phyloP scores from a whole-genome alignment of 2,797 vertebrate genomes.

The Lindbergichthys nudifrons region DNA sequence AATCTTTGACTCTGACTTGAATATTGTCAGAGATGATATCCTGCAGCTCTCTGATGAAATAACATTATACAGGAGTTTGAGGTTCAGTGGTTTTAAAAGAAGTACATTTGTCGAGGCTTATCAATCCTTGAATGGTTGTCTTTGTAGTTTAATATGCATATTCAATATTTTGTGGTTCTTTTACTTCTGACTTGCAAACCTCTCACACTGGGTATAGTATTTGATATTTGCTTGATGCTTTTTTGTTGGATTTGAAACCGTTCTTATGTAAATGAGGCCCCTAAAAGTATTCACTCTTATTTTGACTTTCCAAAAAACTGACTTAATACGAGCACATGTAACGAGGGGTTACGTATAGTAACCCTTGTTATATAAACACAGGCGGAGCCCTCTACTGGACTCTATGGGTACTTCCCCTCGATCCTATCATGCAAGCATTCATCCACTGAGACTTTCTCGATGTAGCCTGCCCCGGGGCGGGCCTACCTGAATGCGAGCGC shows the following conservation, averaged over 20 bases:
- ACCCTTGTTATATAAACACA: too few relatives aligned
- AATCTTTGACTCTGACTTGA: conserved; percentile 3
- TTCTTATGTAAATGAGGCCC: not conserved
- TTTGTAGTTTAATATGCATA: not conserved
- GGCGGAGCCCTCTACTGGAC: too few relatives aligned
- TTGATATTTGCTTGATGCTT: not conserved
- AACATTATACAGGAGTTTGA: not conserved
- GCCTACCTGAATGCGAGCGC: too few relatives aligned
- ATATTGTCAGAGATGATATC: conserved; percentile 12
- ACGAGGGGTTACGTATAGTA: too few relatives aligned
- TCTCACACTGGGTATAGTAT: not conserved
- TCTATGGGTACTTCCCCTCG: too few relatives aligned
- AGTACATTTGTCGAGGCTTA: not conserved
- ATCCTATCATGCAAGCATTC: too few relatives aligned
- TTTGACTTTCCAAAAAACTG: not conserved
- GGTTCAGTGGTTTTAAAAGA: not conserved
- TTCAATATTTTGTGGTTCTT: not conserved
- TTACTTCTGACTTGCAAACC: not conserved
- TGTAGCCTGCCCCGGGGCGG: too few relatives aligned
- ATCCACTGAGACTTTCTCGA: too few relatives aligned
- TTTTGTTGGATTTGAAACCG: not conserved
- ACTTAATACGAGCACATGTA: too few relatives aligned
- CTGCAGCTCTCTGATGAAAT: not conserved
- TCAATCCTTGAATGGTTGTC: not conserved
- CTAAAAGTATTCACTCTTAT: not conserved